phyloP scores from a whole-genome alignment of 2,113 vertebrate species.

The Laticauda colubrina region DNA sequence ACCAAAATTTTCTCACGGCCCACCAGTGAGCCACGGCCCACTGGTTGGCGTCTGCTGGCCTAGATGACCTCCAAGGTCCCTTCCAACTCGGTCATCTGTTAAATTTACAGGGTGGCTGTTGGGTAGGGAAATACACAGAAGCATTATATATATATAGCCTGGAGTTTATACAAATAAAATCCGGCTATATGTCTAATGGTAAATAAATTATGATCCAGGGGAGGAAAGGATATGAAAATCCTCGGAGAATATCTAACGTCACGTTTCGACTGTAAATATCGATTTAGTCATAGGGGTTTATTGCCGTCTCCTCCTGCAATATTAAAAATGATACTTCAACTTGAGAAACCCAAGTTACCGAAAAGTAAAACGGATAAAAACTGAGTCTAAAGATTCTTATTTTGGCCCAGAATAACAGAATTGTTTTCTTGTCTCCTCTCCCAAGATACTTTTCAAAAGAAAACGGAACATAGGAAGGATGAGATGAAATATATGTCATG shows the following conservation, averaged over 20 bases:
- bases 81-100: too few relatives aligned
- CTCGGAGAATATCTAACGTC: neutral
- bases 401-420: neutral
- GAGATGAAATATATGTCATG: neutral
- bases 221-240: neutral
- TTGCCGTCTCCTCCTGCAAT: neutral
- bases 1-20: too few relatives aligned
- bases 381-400: neutral
- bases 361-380: neutral
- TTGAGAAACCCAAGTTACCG: neutral
- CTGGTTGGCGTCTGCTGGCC: too few relatives aligned
- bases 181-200: neutral
- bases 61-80: too few relatives aligned
- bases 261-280: neutral
- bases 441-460: neutral
- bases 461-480: neutral
- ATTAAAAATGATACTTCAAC: neutral
- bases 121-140: neutral
- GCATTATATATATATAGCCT: neutral
- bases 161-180: neutral
- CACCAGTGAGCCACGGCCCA: too few relatives aligned
- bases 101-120: neutral
- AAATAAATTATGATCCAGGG: neutral
- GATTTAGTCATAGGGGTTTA: neutral
- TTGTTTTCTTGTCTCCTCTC: neutral